Percentiles rank a stretch among this genome's conserved stretches.
These are phyloP conservation scores for Lochmaea capreae DNA, from an alignment of 2,888 invertebrate genomes.

Conservation along the genomic window DNA sequence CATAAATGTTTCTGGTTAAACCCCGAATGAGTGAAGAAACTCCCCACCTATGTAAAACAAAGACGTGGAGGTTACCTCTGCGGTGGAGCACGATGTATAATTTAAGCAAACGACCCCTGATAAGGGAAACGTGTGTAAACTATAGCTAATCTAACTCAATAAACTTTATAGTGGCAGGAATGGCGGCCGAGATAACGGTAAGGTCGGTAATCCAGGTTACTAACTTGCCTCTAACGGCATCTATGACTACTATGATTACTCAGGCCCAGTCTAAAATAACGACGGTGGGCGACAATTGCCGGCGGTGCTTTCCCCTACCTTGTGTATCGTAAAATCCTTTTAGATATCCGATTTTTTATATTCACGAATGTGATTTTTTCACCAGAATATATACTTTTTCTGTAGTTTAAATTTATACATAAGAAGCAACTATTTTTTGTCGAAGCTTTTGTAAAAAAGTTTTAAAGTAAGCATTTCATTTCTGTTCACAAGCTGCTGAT, in stretches of 20 bases:
- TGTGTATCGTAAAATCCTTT: slow-evolving; percentile 23
- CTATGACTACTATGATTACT: slow-evolving; percentile 58
- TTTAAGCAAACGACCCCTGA: slow-evolving; percentile 66
- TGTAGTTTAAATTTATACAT: too few relatives aligned
- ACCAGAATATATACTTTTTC: too few relatives aligned
- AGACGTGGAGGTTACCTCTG: slow-evolving; percentile 56
- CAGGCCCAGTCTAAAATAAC: slow-evolving; percentile 41
- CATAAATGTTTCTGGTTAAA: background rate
- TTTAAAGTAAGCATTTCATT: too few relatives aligned
- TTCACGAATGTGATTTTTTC: background rate
- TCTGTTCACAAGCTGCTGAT: too few relatives aligned
- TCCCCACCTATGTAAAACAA: slow-evolving; percentile 57
- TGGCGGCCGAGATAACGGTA: slow-evolving; percentile 66
- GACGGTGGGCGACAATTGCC: slow-evolving; percentile 34
- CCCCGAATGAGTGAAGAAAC: slow-evolving; percentile 2
- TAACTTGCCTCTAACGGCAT: slow-evolving; percentile 63
- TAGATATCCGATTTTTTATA: background rate
- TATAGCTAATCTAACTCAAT: slow-evolving; percentile 68
- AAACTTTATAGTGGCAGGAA: slow-evolving; percentile 68
- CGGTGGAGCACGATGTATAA: slow-evolving; percentile 59
- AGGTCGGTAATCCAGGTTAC: slow-evolving; percentile 64
- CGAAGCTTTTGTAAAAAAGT: too few relatives aligned
- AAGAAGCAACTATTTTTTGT: too few relatives aligned
- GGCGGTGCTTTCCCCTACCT: slow-evolving; percentile 10
- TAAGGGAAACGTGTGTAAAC: slow-evolving; percentile 67